Evolutionary conservation across 1,140 invertebrate genomes (phyloP).

Genomic region (Mizuhopecten yessoensis): DNA sequence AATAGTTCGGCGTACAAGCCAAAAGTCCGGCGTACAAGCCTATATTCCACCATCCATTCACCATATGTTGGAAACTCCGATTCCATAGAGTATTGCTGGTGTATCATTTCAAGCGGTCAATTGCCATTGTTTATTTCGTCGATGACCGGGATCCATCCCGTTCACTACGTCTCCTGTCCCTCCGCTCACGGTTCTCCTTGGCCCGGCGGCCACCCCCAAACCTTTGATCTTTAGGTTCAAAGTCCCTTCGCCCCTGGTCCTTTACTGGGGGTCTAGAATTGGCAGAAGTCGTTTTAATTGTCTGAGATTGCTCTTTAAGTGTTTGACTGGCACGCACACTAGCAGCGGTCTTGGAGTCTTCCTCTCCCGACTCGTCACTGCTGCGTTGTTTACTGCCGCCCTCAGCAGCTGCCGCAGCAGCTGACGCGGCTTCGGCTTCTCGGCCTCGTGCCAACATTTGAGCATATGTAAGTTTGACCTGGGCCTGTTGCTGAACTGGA

Average conservation of each 20-base stretch:
- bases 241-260: conserved; percentile 67
- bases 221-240: conserved; percentile 71
- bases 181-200: conserved; percentile 76
- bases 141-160: conserved; percentile 62
- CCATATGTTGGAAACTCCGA: neutral
- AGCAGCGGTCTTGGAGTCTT: conserved; percentile 50
- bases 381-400: conserved; percentile 13
- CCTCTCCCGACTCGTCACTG: conserved; percentile 60
- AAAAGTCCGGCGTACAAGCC: neutral
- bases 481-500: conserved; percentile 54
- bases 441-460: conserved; percentile 91
- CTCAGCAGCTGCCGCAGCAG: conserved; percentile 63
- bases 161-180: conserved; percentile 63
- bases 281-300: conserved; percentile 63
- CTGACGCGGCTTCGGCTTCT: conserved; percentile 77
- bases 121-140: conserved; percentile 43
- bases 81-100: neutral
- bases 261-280: conserved; percentile 54
- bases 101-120: neutral
- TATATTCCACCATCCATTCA: neutral
- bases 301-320: conserved; percentile 76
- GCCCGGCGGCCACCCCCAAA: conserved; percentile 63
- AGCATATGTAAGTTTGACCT: conserved; percentile 89
- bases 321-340: conserved; percentile 62
- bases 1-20: neutral